These are phyloP conservation scores for Zaprionus kolodkinae DNA, from an alignment of 1,140 invertebrate genomes.

Conservation along the genomic window DNA sequence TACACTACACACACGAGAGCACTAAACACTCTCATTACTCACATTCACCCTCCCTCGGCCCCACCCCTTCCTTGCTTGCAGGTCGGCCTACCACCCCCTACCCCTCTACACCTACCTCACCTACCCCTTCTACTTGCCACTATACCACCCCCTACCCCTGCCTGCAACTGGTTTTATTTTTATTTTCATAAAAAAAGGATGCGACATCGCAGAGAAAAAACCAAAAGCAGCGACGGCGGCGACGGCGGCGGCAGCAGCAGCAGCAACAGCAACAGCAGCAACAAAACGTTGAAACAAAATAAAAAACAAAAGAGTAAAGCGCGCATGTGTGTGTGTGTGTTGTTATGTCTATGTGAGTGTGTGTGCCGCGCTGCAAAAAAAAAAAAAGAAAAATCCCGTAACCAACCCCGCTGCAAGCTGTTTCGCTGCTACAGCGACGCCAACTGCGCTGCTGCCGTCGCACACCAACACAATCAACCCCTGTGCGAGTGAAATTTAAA, in stretches of 20 bases:
- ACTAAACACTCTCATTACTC: constrained; percentile 59
- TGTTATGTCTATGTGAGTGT: constrained; percentile 42
- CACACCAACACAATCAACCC: constrained; percentile 69
- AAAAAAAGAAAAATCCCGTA: constrained; percentile 59
- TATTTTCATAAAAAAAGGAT: constrained; percentile 64
- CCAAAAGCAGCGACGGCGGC: constrained; percentile 28
- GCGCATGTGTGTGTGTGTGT: constrained; percentile 40
- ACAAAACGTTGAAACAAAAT: constrained; percentile 41
- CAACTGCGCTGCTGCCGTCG: constrained; percentile 23
- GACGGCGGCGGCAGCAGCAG: constrained; percentile 60
- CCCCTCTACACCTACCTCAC: neutral
- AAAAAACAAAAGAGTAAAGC: constrained; percentile 56
- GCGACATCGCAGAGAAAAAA: constrained; percentile 39
- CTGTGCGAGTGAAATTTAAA: constrained; percentile 52
- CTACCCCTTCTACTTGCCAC: neutral
- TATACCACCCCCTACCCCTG: no score
- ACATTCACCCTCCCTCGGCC: constrained; percentile 16
- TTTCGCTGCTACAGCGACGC: constrained; percentile 41
- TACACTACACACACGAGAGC: constrained; percentile 43
- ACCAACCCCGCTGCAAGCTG: constrained; percentile 75
- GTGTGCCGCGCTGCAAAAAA: constrained; percentile 32
- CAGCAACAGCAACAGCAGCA: constrained; percentile 45
- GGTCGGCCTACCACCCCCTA: constrained; percentile 51
- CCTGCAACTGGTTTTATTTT: constrained; percentile 43
- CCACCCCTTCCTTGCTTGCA: neutral